Base-by-base conservation (phyloP, 2,888 invertebrate genomes). In the Nymphalis polychloros region DNA sequence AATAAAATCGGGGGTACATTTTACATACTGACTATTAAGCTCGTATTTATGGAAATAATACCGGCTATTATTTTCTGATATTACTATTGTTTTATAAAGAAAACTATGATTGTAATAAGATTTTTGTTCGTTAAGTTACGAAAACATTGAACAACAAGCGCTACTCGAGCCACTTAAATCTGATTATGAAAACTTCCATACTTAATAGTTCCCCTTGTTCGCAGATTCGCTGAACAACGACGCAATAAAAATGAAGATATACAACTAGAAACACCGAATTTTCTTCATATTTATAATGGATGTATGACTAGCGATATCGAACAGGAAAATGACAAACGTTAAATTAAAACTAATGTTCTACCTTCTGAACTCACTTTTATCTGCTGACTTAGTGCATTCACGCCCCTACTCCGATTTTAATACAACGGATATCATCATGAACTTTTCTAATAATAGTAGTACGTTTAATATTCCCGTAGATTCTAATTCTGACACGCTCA, bases 321-420 rank as follows among this genome's bases (percentile, higher is more conserved):
- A n/a, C 48, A 41, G 48, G 19, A 69, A 66, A 79, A 92, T 92
- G 92, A 92, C 92, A 63, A 92, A 91, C 83, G 90, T 92, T 13
- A 92, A 91, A 79, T 86, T 92, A 84, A 92, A 92, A 84, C 83
- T 91, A 23, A 89, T 92, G 87, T 91, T 89, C 73, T 91, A 84
- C 73, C 83, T 92, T 19, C 76, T 92, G 7, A 90, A 89, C 71
- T 84, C 86, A 16, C 81, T 92, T 19, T 73, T 91, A 31, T 85
- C 89, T 10, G 88, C 87, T 0, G 90, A 91, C 70, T 84, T 90
- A 69, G 86, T 90, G 3, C 83, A 89, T 66, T 85, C 89, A 1
- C 78, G 91, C 35, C 92, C 92, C 0, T 87, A 89, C 71, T 85
- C 88, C 3, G 73, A 81, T 20, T 73, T 70, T 46, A 88, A 86